Evolutionary conservation across 2,888 invertebrate genomes (phyloP).

Genomic region (Diogma glabrata): DNA sequence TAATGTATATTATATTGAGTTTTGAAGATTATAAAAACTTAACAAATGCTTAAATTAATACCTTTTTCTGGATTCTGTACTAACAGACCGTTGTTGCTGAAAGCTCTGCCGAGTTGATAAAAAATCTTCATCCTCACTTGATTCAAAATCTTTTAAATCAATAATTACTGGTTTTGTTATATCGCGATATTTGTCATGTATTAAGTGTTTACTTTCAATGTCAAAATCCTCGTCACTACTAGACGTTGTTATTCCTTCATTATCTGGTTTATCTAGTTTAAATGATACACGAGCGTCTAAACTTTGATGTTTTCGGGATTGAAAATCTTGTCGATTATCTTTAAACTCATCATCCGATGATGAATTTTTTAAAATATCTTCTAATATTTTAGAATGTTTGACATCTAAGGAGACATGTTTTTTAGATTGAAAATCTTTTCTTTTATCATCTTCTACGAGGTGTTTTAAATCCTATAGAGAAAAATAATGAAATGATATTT

Average conservation of each 20-base stretch:
- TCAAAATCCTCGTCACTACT: conserved; percentile 33
- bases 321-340: conserved; percentile 34
- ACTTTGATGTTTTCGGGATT: conserved; percentile 36
- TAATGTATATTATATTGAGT: too few species aligned
- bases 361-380: conserved; percentile 34
- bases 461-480: conserved; percentile 29
- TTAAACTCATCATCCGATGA: conserved; percentile 32
- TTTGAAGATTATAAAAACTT: too few species aligned
- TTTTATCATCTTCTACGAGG: conserved; percentile 32
- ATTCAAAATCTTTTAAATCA: conserved; percentile 31
- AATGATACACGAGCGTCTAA: conserved; percentile 36
- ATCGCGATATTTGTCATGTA: conserved; percentile 33
- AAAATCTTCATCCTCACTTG: conserved; percentile 40
- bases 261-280: conserved; percentile 32
- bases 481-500: too few species aligned
- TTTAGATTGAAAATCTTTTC: conserved; percentile 35
- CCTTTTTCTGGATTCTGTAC: conserved; percentile 50
- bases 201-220: conserved; percentile 33
- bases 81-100: conserved; percentile 49
- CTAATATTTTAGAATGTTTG: conserved; percentile 33
- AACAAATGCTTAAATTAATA: too few species aligned
- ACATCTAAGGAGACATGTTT: conserved; percentile 37
- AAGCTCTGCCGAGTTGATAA: conserved; percentile 46
- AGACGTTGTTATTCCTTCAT: conserved; percentile 30
- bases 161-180: conserved; percentile 37